Conservation (phyloP, 1,140 invertebrate genomes). For the Rhagoletis zephyria region DNA sequence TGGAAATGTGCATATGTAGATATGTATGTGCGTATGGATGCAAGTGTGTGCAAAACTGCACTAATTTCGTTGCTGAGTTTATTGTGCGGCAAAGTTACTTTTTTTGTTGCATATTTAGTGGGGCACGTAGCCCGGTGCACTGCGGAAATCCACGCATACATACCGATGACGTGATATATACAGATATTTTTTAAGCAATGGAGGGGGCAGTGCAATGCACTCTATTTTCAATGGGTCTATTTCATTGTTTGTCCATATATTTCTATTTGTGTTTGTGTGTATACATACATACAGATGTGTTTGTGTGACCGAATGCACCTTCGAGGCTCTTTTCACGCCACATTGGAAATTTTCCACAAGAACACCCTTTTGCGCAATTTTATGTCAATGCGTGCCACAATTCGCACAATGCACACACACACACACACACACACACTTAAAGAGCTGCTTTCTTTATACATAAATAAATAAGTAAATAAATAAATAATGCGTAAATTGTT, state of each 20-base stretch:
- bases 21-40: background rate
- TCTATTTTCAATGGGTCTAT: constrained; percentile 1
- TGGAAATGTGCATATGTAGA: background rate
- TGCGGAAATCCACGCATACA: background rate
- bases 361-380: constrained; percentile 49
- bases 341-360: constrained; percentile 49
- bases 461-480: background rate
- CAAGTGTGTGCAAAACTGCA: constrained; percentile 21
- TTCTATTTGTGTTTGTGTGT: background rate
- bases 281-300: background rate
- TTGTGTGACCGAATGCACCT: constrained; percentile 15
- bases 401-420: background rate
- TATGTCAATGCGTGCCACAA: constrained; percentile 44
- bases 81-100: constrained; percentile 8
- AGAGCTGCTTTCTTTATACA: constrained; percentile 32
- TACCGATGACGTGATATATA: constrained; percentile 3
- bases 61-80: constrained; percentile 46
- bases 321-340: constrained; percentile 50
- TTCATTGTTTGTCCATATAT: constrained; percentile 45
- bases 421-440: background rate
- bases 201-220: constrained; percentile 28
- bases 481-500: constrained; percentile 52
- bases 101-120: constrained; percentile 48
- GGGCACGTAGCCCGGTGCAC: background rate
- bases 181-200: background rate